phyloP scores from a whole-genome alignment of 64 coral and sea anemone genomes.

The Montipora efflorescens region DNA sequence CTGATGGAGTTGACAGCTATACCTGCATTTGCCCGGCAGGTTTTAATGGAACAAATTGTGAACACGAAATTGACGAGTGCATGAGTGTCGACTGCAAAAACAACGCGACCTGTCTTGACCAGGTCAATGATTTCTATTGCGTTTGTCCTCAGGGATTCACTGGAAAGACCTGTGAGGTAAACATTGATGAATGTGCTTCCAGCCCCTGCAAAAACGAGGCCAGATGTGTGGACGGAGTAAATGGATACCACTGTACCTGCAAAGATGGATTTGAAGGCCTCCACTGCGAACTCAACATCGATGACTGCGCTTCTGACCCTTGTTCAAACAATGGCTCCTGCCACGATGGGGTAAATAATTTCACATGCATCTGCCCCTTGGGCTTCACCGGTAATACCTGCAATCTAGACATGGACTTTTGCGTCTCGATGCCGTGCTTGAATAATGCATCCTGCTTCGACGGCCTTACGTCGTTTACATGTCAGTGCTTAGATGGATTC shows the following conservation, averaged over 20 bases:
- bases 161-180: constrained; percentile 17
- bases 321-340: constrained; percentile 30
- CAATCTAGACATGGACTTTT: constrained; percentile 19
- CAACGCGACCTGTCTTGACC: constrained; percentile 30
- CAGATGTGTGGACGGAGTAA: not conserved
- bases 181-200: constrained; percentile 48
- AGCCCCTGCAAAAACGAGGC: constrained; percentile 21
- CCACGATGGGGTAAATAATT: not conserved
- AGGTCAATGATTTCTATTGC: constrained; percentile 10
- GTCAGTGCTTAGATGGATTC: constrained; percentile 55
- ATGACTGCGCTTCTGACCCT: constrained; percentile 27
- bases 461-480: constrained; percentile 26
- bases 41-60: constrained; percentile 68
- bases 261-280: constrained; percentile 13
- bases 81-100: constrained; percentile 1
- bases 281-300: constrained; percentile 18
- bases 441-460: constrained; percentile 53
- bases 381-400: constrained; percentile 10
- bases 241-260: not conserved
- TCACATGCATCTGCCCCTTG: not conserved
- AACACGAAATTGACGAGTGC: constrained; percentile 65
- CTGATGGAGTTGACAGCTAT: constrained; percentile 20
- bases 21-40: constrained; percentile 27
- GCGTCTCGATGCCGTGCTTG: constrained; percentile 27
- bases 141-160: constrained; percentile 17